Conservation (phyloP, 1,140 invertebrate genomes). For the Drosophila nikananu region DNA sequence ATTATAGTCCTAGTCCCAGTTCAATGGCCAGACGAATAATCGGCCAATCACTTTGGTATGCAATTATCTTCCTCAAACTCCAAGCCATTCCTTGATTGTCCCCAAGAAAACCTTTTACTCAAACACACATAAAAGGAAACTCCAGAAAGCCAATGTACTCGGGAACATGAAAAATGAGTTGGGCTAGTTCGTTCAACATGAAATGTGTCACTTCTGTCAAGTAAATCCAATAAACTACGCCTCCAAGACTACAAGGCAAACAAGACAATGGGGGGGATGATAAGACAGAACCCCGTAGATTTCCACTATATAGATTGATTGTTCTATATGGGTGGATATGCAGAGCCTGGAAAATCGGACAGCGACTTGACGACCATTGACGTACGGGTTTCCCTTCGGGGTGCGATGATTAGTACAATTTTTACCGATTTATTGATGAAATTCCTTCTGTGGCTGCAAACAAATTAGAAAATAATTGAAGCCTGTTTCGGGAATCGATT, state of each 20-base stretch:
- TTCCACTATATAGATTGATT: conserved; percentile 34
- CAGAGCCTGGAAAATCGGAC: conserved; percentile 15
- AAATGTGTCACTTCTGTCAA: conserved; percentile 53
- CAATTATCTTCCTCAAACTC: conserved; percentile 21
- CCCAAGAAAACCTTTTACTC: not conserved
- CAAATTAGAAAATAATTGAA: conserved; percentile 79
- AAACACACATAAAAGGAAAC: conserved; percentile 21
- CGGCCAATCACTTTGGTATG: conserved; percentile 32
- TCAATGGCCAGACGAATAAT: conserved; percentile 51
- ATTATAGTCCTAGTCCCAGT: conserved; percentile 20
- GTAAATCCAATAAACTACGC: conserved; percentile 64
- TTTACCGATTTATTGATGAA: conserved; percentile 48
- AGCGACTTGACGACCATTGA: conserved; percentile 4
- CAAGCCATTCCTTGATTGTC: not conserved
- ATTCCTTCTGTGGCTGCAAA: conserved; percentile 36
- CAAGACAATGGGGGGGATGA: conserved; percentile 28
- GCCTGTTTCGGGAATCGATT: conserved; percentile 43
- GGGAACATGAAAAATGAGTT: conserved; percentile 31
- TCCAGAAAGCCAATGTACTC: conserved; percentile 8
- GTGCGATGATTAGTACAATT: conserved; percentile 39
- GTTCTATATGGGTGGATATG: conserved; percentile 10
- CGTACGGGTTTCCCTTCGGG: conserved; percentile 4
- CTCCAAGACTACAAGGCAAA: conserved; percentile 20
- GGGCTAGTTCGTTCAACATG: conserved; percentile 58
- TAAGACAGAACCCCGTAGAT: conserved; percentile 13